Evolutionary conservation across 53 echinoderm and acorn worm genomes (phyloP).

Genomic region (Arbacia lixula): DNA sequence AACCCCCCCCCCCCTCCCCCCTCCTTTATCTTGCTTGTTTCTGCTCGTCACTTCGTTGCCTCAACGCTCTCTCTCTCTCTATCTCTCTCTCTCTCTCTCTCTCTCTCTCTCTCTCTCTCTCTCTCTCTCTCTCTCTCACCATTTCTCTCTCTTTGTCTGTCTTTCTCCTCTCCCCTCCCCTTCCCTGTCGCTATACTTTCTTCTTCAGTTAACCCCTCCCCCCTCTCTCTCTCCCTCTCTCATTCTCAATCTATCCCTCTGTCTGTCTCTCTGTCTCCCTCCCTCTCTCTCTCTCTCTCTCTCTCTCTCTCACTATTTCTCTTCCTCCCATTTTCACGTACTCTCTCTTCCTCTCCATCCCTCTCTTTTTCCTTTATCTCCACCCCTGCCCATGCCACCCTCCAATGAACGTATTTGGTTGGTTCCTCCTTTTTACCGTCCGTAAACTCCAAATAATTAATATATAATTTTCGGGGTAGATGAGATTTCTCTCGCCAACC

Average conservation of each 20-base stretch:
- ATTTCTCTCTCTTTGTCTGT: neutral
- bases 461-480: too few relatives aligned
- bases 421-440: too few relatives aligned
- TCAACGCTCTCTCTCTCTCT: too few relatives aligned
- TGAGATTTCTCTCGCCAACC: too few relatives aligned
- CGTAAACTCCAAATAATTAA: too few relatives aligned
- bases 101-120: neutral
- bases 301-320: neutral
- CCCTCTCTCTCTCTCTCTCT: conserved; percentile 6
- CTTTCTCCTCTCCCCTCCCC: neutral
- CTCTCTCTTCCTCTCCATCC: neutral
- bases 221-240: neutral
- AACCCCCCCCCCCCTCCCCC: too few relatives aligned
- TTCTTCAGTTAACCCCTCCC: neutral
- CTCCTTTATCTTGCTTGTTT: too few relatives aligned
- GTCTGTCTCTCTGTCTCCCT: neutral
- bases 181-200: neutral
- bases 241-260: neutral
- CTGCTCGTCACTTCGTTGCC: neutral
- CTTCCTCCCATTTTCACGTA: neutral
- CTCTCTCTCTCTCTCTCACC: neutral
- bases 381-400: neutral
- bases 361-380: neutral
- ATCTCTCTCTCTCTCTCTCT: neutral
- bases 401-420: too few relatives aligned